Evolutionary conservation across 2,113 vertebrate species (phyloP).

Genomic region (Cardinalis cardinalis): DNA sequence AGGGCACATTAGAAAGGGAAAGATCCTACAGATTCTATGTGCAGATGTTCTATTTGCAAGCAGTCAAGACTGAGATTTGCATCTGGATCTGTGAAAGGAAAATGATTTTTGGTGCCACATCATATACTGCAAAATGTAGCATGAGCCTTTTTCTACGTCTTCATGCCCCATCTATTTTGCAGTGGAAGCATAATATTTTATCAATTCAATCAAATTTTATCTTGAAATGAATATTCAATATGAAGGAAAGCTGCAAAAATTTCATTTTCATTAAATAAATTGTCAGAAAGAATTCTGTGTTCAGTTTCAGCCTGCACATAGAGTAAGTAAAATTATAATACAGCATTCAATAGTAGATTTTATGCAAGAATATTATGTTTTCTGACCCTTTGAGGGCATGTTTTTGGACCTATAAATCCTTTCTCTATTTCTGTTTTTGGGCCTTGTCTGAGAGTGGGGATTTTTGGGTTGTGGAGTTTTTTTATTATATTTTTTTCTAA

Average conservation of each 20-base stretch:
- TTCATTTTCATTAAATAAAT: not conserved
- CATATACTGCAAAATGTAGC: not conserved
- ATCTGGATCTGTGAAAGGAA: not conserved
- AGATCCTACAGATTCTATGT: not conserved
- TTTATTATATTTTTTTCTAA: not conserved
- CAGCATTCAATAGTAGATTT: not conserved
- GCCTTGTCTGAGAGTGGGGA: not conserved
- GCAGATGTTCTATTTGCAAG: not conserved
- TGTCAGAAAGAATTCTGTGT: not conserved
- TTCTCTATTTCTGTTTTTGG: not conserved
- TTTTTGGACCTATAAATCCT: not conserved
- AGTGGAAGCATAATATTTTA: not conserved
- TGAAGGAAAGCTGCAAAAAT: not conserved
- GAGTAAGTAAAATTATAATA: not conserved
- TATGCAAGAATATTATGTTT: not conserved
- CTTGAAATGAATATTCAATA: not conserved
- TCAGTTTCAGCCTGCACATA: not conserved
- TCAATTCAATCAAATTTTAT: not conserved
- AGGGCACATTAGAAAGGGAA: not conserved
- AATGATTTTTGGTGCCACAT: accelerated
- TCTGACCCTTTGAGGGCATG: not conserved
- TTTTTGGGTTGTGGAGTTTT: not conserved
- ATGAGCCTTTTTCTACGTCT: not conserved
- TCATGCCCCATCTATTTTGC: not conserved
- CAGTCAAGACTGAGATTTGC: not conserved